Evolutionary conservation across 1,140 invertebrate species (phyloP).

Genomic region (Lasaia peninsularis): DNA sequence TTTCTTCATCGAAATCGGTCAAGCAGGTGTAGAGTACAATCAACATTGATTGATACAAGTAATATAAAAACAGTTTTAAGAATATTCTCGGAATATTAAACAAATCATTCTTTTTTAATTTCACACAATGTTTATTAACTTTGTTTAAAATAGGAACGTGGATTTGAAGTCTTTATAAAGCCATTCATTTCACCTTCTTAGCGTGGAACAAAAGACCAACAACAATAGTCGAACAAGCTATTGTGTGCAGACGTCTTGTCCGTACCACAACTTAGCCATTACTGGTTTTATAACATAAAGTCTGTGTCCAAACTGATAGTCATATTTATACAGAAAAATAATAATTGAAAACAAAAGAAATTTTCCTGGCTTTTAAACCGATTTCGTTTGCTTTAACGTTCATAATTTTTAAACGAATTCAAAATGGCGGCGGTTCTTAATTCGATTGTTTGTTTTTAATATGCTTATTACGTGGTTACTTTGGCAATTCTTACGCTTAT

Average conservation of each 20-base stretch:
- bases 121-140: neutral
- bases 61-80: too few relatives aligned
- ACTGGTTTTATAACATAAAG: conserved; percentile 4
- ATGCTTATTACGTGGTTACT: too few relatives aligned
- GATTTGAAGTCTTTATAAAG: conserved; percentile 51
- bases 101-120: neutral
- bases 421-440: too few relatives aligned
- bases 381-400: neutral
- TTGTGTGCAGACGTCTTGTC: conserved; percentile 17
- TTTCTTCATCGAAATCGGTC: too few relatives aligned
- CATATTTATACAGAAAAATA: neutral
- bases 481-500: too few relatives aligned
- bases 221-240: conserved; percentile 15
- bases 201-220: conserved; percentile 14
- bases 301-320: neutral
- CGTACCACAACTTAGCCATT: conserved; percentile 17
- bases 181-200: conserved; percentile 30
- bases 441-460: too few relatives aligned
- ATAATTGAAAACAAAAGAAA: neutral
- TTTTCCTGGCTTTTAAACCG: neutral
- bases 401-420: too few relatives aligned
- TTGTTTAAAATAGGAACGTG: conserved; percentile 20
- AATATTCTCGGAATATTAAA: too few relatives aligned
- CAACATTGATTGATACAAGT: too few relatives aligned
- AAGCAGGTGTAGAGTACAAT: too few relatives aligned